Conservation (phyloP, 2,113 vertebrate genomes). For the Serilophus lunatus region DNA sequence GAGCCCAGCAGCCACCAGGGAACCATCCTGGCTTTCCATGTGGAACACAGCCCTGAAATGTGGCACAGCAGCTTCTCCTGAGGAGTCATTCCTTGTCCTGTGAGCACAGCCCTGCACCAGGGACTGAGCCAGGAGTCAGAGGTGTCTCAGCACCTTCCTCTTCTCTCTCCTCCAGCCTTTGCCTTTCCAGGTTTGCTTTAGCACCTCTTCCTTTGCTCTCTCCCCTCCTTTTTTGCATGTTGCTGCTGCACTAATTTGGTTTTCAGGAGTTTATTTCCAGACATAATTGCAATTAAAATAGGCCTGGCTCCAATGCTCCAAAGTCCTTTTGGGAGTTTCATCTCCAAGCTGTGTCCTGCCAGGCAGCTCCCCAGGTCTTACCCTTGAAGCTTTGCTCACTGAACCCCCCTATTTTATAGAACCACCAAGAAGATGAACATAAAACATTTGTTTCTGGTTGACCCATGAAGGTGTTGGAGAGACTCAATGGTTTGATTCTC, state of each 20-base stretch:
- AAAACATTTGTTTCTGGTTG: not conserved
- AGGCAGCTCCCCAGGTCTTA: not conserved
- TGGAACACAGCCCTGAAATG: fast-evolving
- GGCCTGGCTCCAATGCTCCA: not conserved
- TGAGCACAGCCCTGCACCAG: fast-evolving
- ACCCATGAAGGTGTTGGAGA: not conserved
- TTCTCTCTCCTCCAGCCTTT: not conserved
- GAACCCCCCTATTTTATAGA: not conserved
- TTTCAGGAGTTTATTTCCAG: not conserved
- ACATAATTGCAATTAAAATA: not conserved
- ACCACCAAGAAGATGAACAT: not conserved
- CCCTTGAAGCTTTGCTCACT: not conserved
- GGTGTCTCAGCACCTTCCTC: not conserved
- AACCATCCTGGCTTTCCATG: not conserved
- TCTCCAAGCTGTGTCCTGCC: not conserved
- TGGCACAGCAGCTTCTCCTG: not conserved
- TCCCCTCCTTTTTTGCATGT: not conserved
- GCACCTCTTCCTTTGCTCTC: not conserved
- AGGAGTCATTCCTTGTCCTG: not conserved
- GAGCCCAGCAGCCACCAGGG: not conserved
- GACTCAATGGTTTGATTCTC: not conserved
- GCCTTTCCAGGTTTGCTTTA: not conserved
- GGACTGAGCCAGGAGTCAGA: not conserved
- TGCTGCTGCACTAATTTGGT: not conserved
- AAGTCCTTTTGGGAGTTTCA: not conserved